Percentiles rank a stretch among this genome's conserved stretches.
Conservation (phyloP, 1,140 invertebrate species). For the Epicauta chinensis region DNA sequence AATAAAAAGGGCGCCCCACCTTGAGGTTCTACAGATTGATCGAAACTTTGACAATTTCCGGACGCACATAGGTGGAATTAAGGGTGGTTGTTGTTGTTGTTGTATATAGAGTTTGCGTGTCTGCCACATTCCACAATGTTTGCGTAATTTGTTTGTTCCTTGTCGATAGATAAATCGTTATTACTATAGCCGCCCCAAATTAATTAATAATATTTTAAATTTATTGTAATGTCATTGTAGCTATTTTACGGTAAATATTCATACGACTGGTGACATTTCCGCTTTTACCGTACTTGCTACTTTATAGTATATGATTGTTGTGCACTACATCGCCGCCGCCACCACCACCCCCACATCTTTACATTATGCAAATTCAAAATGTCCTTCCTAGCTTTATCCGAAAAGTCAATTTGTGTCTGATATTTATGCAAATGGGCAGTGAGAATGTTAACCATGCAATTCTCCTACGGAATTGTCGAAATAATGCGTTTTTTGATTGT, state of each 20-base stretch:
- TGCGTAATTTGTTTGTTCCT: constrained; percentile 9
- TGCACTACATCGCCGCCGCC: constrained; percentile 1
- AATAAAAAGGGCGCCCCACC: no score
- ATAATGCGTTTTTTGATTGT: constrained; percentile 12
- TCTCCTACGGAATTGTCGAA: constrained; percentile 5
- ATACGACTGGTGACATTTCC: constrained; percentile 1
- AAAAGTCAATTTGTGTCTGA: constrained; percentile 14
- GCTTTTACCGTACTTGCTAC: constrained; percentile 4
- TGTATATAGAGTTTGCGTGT: no score
- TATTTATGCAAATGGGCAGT: constrained; percentile 11
- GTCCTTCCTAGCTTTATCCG: constrained; percentile 12
- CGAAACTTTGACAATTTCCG: no score
- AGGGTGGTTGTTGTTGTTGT: no score
- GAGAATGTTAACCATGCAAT: constrained; percentile 10
- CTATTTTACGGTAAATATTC: constrained; percentile 1
- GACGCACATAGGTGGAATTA: no score
- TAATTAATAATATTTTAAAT: constrained; percentile 7
- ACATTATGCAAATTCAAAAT: constrained; percentile 14
- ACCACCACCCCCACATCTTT: constrained; percentile 5
- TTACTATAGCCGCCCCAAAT: constrained; percentile 1
- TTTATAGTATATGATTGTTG: not conserved
- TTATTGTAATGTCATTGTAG: not conserved
- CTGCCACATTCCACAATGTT: not conserved
- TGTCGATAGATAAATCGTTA: constrained; percentile 9
- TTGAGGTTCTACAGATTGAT: no score